phyloP scores from a whole-genome alignment of 2,797 vertebrate species.

The Gallirallus australis region DNA sequence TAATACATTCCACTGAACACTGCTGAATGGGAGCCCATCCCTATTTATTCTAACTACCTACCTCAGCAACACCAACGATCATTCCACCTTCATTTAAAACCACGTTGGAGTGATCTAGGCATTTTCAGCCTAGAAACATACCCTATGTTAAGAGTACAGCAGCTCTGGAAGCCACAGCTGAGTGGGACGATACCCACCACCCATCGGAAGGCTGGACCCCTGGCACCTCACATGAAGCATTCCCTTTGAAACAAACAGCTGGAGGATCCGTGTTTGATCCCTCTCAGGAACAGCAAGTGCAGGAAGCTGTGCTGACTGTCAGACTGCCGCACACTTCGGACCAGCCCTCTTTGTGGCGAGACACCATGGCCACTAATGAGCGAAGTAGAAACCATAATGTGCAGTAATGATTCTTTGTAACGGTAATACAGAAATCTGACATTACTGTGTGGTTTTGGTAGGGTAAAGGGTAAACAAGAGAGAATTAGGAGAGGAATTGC shows the following conservation, averaged over 20 bases:
- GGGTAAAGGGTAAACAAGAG: background rate
- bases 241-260: background rate
- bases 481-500: background rate
- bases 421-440: background rate
- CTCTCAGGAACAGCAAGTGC: fast-evolving
- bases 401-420: background rate
- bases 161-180: fast-evolving
- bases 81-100: background rate
- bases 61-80: background rate
- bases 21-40: background rate
- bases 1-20: background rate
- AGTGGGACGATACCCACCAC: fast-evolving
- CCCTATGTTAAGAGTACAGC: fast-evolving
- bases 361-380: background rate
- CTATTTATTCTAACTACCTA: background rate
- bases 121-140: background rate
- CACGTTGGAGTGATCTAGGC: background rate
- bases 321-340: fast-evolving
- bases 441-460: background rate
- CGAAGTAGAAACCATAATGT: background rate
- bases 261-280: background rate
- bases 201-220: background rate
- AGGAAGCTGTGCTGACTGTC: background rate
- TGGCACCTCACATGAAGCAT: background rate
- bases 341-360: fast-evolving